Percentiles rank a stretch among this genome's conserved stretches.
Conservation (phyloP, 2,113 vertebrate genomes). For the Hypomesus transpacificus region DNA sequence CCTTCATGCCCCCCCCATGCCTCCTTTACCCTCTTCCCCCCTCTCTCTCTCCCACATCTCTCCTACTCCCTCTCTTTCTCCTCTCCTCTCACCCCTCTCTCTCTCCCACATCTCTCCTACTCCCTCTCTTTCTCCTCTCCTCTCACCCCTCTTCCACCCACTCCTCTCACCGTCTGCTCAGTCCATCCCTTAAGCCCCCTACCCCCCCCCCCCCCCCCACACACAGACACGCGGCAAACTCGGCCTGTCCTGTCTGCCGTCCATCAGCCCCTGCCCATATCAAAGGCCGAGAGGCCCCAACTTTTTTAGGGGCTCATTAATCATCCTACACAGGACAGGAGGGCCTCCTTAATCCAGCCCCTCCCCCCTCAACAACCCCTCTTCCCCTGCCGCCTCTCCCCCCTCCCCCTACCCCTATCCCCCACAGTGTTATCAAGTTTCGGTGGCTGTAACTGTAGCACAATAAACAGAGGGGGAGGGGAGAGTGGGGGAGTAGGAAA, state of each 20-base stretch:
- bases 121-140: slow-evolving; percentile 20
- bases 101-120: neutral
- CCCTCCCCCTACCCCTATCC: slow-evolving; percentile 61
- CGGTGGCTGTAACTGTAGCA: slow-evolving; percentile 71
- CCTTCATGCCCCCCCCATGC: slow-evolving; percentile 23
- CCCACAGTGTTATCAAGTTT: slow-evolving; percentile 79
- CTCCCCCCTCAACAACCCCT: slow-evolving; percentile 42
- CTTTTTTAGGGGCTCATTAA: slow-evolving; percentile 79
- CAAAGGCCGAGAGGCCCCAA: slow-evolving; percentile 57
- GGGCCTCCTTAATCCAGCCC: slow-evolving; percentile 76
- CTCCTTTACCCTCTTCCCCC: slow-evolving; percentile 15
- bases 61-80: slow-evolving; percentile 40
- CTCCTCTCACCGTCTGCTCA: slow-evolving; percentile 15
- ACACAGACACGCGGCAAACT: slow-evolving; percentile 47
- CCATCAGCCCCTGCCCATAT: slow-evolving; percentile 63
- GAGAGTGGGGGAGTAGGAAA: slow-evolving; percentile 22
- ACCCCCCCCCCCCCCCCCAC: neutral
- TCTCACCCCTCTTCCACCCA: slow-evolving; percentile 45
- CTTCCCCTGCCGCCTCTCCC: slow-evolving; percentile 40
- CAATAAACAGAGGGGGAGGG: slow-evolving; percentile 66
- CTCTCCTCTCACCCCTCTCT: slow-evolving; percentile 10
- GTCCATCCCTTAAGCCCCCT: slow-evolving; percentile 30
- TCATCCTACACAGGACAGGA: slow-evolving; percentile 80
- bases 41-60: slow-evolving; percentile 45
- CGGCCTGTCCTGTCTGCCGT: slow-evolving; percentile 57